Evolutionary conservation across 2,113 vertebrate species (phyloP).

Genomic region (Xiphophorus maculatus): DNA sequence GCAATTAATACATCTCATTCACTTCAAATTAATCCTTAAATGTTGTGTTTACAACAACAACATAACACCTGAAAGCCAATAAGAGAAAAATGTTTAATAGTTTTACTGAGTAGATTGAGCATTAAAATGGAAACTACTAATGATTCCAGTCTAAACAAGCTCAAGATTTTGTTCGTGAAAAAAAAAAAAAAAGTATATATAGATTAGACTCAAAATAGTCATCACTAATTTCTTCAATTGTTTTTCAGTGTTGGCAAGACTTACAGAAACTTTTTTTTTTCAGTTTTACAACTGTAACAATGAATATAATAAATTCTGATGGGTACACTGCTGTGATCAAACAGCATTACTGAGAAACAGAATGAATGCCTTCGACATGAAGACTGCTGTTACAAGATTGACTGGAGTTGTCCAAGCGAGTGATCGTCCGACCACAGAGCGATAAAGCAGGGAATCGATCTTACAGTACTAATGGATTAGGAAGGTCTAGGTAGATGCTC

Average conservation of each 20-base stretch:
- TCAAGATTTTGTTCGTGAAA: too few species aligned
- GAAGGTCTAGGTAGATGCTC: conserved; percentile 46
- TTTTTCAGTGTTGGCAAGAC: neutral
- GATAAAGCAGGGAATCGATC: conserved; percentile 47
- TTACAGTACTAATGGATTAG: conserved; percentile 68
- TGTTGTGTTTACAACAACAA: neutral
- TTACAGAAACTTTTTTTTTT: neutral
- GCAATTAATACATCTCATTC: too few species aligned
- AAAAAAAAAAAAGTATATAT: too few species aligned
- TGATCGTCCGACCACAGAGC: neutral
- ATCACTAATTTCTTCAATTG: neutral
- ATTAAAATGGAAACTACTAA: too few species aligned
- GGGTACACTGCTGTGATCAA: neutral
- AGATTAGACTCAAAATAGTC: neutral
- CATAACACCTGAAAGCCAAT: too few species aligned
- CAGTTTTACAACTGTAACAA: neutral
- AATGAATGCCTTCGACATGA: conserved; percentile 24
- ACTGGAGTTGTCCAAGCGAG: conserved; percentile 23
- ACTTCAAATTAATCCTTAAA: neutral
- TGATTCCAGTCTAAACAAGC: too few species aligned
- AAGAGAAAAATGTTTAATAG: too few species aligned
- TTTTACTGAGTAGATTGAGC: too few species aligned
- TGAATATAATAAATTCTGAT: neutral
- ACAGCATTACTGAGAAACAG: neutral
- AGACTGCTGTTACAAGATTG: conserved; percentile 27